These are phyloP conservation scores for Philonicus albiceps DNA, from an alignment of 2,888 invertebrate genomes.

Conservation along the genomic window DNA sequence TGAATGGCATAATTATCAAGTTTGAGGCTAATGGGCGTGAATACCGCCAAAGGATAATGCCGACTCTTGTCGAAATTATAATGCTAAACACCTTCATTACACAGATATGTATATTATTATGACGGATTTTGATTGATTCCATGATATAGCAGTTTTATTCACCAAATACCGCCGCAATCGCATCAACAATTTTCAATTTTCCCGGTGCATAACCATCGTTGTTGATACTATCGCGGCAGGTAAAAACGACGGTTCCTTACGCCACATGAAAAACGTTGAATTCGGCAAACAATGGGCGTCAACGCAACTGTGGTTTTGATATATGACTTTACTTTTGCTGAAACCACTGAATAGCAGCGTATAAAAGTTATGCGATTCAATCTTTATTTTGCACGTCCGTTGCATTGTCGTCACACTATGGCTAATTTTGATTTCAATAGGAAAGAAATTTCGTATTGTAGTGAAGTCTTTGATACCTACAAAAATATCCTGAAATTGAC, in stretches of 20 bases:
- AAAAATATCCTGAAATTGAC: neutral
- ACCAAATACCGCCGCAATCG: neutral
- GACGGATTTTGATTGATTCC: conserved; percentile 13
- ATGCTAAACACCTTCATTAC: conserved; percentile 7
- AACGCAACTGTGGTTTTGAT: neutral
- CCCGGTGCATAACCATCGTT: neutral
- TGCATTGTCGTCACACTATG: neutral
- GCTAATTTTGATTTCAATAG: neutral
- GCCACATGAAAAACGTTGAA: neutral
- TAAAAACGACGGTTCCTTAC: neutral
- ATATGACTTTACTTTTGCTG: neutral
- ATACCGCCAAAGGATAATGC: conserved; percentile 5
- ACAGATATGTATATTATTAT: neutral
- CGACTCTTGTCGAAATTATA: neutral
- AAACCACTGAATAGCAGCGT: neutral
- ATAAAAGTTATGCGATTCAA: conserved; percentile 11
- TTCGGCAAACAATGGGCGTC: neutral
- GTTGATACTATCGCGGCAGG: neutral
- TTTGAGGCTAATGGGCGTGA: neutral
- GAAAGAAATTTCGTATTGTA: neutral
- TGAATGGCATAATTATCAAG: neutral
- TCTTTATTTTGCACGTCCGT: conserved; percentile 4
- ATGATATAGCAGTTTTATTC: conserved; percentile 18
- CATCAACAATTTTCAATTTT: neutral
- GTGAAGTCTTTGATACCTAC: neutral